Conservation (phyloP, 2,797 vertebrate species). For the Perodicticus potto region DNA sequence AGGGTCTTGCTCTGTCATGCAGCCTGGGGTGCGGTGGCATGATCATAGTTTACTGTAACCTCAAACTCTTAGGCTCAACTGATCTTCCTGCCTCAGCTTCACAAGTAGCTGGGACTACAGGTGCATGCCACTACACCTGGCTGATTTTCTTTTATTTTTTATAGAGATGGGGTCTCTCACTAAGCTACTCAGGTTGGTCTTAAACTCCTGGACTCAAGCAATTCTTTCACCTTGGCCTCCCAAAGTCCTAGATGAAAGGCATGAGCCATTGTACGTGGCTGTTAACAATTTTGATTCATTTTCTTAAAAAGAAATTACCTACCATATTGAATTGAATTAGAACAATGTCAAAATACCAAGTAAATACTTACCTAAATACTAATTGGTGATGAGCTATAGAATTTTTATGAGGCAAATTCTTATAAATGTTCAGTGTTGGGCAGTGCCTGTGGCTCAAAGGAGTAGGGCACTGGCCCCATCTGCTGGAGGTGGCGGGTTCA, state of each 20-base stretch:
- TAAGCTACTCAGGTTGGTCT: neutral
- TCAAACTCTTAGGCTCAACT: neutral
- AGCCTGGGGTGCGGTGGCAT: neutral
- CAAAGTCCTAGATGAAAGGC: neutral
- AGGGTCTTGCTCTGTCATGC: neutral
- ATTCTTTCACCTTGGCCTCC: neutral
- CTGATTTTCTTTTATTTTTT: neutral
- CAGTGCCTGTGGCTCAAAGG: too few species aligned
- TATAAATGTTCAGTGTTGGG: neutral
- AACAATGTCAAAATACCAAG: neutral
- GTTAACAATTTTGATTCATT: constrained; percentile 1
- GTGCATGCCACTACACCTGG: neutral
- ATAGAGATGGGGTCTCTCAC: neutral
- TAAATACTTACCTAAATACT: neutral
- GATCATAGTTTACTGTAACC: neutral
- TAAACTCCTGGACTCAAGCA: neutral
- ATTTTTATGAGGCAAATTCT: neutral
- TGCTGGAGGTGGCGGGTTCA: too few species aligned
- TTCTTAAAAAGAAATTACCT: constrained; percentile 18
- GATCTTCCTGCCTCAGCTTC: neutral
- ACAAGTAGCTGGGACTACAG: neutral
- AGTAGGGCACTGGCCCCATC: too few species aligned
- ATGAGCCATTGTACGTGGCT: neutral
- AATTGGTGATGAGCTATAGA: neutral
- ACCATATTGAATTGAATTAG: neutral